A percentile compares a stretch with the other conserved stretches of the same genome.
Evolutionary conservation across 2,797 vertebrate genomes (phyloP).

Genomic region (Iguana delicatissima): DNA sequence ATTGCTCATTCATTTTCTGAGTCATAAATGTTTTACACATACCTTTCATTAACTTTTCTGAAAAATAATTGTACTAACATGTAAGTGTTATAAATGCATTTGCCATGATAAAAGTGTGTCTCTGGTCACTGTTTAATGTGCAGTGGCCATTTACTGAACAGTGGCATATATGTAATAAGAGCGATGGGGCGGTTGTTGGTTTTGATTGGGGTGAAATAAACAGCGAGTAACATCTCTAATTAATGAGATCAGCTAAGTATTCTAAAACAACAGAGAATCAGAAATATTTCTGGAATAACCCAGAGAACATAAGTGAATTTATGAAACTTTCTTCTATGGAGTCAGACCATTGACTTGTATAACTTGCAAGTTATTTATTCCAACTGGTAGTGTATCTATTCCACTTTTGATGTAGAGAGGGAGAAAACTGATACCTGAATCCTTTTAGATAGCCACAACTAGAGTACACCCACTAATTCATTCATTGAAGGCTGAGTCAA

Average conservation of each 20-base stretch:
- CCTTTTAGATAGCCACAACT: too few species aligned
- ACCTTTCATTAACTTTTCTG: slow-evolving; percentile 56
- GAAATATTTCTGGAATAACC: neutral
- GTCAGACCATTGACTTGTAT: neutral
- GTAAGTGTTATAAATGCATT: slow-evolving; percentile 40
- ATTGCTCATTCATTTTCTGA: slow-evolving; percentile 31
- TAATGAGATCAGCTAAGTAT: neutral
- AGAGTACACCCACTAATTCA: too few species aligned
- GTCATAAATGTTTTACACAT: slow-evolving; percentile 50
- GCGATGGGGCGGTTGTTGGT: neutral
- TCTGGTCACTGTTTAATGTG: neutral
- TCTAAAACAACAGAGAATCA: neutral
- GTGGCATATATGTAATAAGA: neutral
- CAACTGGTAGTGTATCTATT: neutral
- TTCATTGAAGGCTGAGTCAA: too few species aligned
- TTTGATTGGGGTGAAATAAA: neutral
- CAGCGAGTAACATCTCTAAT: neutral
- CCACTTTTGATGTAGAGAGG: neutral
- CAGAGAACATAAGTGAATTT: neutral
- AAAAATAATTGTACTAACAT: slow-evolving; percentile 68
- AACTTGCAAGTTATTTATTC: neutral
- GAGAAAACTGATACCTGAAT: neutral
- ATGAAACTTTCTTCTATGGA: neutral
- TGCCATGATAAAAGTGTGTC: slow-evolving; percentile 9
- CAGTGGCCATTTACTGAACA: neutral